Evolutionary conservation across 1,140 invertebrate species (phyloP).

Genomic region (Macrostomum lignano): DNA sequence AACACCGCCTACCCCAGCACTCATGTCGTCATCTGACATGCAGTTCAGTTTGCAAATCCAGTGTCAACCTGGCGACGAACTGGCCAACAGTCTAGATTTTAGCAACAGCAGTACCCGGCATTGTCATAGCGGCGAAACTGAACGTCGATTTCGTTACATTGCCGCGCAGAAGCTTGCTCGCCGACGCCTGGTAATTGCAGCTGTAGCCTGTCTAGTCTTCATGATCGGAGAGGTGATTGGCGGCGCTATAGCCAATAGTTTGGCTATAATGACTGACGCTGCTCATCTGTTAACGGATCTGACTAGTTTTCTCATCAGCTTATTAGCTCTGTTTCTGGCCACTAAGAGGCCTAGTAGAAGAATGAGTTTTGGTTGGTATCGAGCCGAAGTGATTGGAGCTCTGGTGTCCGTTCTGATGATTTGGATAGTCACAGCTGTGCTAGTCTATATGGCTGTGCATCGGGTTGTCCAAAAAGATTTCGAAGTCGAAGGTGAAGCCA

Average conservation of each 20-base stretch:
- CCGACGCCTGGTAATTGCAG: no score
- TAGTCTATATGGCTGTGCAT: constrained; percentile 58
- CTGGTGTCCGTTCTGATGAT: constrained; percentile 65
- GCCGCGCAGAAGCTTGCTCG: no score
- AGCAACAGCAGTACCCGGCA: no score
- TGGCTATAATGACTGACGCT: constrained; percentile 85
- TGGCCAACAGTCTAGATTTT: no score
- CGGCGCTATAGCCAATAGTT: constrained; percentile 58
- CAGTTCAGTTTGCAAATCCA: no score
- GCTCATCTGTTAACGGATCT: constrained; percentile 80
- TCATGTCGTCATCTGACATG: no score
- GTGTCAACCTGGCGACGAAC: no score
- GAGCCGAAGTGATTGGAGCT: constrained; percentile 70
- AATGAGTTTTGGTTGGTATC: constrained; percentile 55
- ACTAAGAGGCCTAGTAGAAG: constrained; percentile 49
- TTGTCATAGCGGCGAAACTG: no score
- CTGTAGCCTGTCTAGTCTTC: no score
- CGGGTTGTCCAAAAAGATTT: constrained; percentile 47
- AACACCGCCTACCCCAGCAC: no score
- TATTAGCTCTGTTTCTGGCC: constrained; percentile 69
- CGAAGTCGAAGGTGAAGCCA: constrained; percentile 50
- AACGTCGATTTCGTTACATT: no score
- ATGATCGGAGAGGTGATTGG: no score
- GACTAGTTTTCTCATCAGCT: constrained; percentile 75
- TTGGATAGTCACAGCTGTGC: constrained; percentile 68